Base-by-base conservation (phyloP, 1,140 invertebrate species). In the Microvelia longipes region DNA sequence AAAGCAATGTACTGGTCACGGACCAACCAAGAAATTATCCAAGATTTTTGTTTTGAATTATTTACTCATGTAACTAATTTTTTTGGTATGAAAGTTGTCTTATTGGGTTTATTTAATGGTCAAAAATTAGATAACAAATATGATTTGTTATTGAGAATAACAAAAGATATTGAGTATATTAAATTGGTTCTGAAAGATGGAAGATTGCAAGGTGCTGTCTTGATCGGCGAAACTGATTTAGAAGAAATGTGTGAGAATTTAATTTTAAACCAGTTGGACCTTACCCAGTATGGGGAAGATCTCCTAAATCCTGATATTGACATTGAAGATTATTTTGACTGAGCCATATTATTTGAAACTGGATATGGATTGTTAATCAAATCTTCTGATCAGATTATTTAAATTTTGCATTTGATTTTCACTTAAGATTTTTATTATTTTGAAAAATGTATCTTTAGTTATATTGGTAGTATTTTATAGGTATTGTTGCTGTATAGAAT, bases 271-370 rank as follows among this genome's bases (percentile, higher is more conserved):
- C 90, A 96, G 78, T 83, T 96, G 68, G 94, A 98, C 82, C 80
- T 99, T 50, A 89, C 87, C 73, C 82, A 85, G 26, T 92, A 90
- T 82, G 94, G 92, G 65, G 92, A 98, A 79, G 88, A 98, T 80
- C 86, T 99, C 72, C 83, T 99, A 2, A 90, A 98, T 83, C 94
- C 95, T 25, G 84, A 93, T 80, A 90, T 98, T 77, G 96, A 99
- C 80, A 94, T 99, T 77, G 96, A 98, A 80, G 97, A 99, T 84
- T 99, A 96, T 82, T 99, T 99, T 88, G 97, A 99, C 86, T 99
- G 81, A 73, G 63, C 50, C n/a, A n/a, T n/a, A n/a, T n/a, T n/a
- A n/a, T n/a, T n/a, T n/a, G n/a, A n/a, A n/a, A n/a, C 26, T 67
- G 62, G 61, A 28, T 63, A 24, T 63, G 13, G n/a, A 24, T 24